These are phyloP conservation scores for Eumerus sabulonum DNA, from an alignment of 2,888 invertebrate species.

Conservation along the genomic window DNA sequence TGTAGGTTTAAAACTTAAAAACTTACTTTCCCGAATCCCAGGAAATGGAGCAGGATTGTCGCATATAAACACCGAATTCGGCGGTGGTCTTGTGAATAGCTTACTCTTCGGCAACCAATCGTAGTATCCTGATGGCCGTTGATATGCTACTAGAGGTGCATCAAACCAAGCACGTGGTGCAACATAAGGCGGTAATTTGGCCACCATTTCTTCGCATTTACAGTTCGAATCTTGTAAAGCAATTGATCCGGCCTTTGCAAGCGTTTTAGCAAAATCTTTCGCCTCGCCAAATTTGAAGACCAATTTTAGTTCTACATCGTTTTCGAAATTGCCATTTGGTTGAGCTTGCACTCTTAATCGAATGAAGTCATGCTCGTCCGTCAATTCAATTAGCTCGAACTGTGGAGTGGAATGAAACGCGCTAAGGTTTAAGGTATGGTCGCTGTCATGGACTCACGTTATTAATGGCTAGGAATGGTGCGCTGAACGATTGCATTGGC, in stretches of 20 bases:
- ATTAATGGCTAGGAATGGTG: slow-evolving; percentile 93
- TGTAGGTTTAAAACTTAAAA: too few relatives aligned
- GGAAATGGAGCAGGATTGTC: slow-evolving; percentile 97
- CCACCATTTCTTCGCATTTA: slow-evolving; percentile 70
- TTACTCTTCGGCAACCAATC: slow-evolving; percentile 90
- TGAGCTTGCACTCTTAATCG: slow-evolving; percentile 91
- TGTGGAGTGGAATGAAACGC: background rate
- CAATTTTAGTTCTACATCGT: slow-evolving; percentile 96
- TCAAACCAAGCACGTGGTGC: slow-evolving; percentile 89
- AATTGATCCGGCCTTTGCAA: slow-evolving; percentile 94
- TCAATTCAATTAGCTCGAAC: slow-evolving; percentile 96
- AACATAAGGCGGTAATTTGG: slow-evolving; percentile 86
- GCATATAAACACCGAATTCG: slow-evolving; percentile 92
- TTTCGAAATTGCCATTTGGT: slow-evolving; percentile 95
- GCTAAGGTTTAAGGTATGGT: too few relatives aligned
- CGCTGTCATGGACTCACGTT: slow-evolving; percentile 81
- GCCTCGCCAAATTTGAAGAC: slow-evolving; percentile 98
- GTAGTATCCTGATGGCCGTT: slow-evolving; percentile 92
- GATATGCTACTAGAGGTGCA: slow-evolving; percentile 94
- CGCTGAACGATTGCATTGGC: slow-evolving; percentile 94
- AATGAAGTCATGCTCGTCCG: slow-evolving; percentile 84
- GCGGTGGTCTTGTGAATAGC: slow-evolving; percentile 85
- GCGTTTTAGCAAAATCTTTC: slow-evolving; percentile 98
- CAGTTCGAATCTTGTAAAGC: slow-evolving; percentile 81
- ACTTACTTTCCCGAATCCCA: slow-evolving; percentile 85